Evolutionary conservation across 1,140 invertebrate species (phyloP), one percentile per base, ranked within the genome.

Genomic region (Sycobia sp.): DNA sequence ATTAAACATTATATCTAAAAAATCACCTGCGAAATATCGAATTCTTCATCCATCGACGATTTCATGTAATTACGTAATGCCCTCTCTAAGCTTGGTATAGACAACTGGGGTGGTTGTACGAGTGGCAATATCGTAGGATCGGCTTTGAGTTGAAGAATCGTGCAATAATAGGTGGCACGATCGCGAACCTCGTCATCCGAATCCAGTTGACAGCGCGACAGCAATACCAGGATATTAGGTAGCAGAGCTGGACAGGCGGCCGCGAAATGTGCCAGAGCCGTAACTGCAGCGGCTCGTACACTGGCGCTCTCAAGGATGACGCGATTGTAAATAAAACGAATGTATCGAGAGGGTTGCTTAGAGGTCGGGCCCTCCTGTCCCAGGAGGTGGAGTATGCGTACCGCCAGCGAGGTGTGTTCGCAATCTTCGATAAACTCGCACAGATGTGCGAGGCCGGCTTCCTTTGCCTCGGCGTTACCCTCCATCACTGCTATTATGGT

Each of bases 401-500:
- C 97, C n/a, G 97, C 96, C 43, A 99, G 84, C 56, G 93, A 95
- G 0, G 93, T 93, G 74, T 99, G 97, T 73, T 99, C 98, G 80
- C 98, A 99, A 81, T 99, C 98, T 76, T 99, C 98, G 73, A 99
- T 99, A 74, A 99, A 99, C 78, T 99, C 98, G 76, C 98, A 99
- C 0, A 99, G 82, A 84, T 99, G 96, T 4, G 95, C 94, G 4
- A 99, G 78, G 1, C 96, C 97, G 16, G 93, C 91, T 82, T 99
- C 97, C 79, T 98, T 99, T 0, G 93, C 91, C 60, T 95, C 92
- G 0, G 86, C 85, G 80, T 99, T 99, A 73, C 98, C 96, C 79
- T 99, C 96, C 66, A 99, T 97, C 39, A 99, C 93, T 0, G 93
- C 90, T 23, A 99, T 98, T 39, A 99, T 97, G 9, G 97, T 98